Conservation (phyloP, 2,888 invertebrate species). For the Diarsia brunnea region DNA sequence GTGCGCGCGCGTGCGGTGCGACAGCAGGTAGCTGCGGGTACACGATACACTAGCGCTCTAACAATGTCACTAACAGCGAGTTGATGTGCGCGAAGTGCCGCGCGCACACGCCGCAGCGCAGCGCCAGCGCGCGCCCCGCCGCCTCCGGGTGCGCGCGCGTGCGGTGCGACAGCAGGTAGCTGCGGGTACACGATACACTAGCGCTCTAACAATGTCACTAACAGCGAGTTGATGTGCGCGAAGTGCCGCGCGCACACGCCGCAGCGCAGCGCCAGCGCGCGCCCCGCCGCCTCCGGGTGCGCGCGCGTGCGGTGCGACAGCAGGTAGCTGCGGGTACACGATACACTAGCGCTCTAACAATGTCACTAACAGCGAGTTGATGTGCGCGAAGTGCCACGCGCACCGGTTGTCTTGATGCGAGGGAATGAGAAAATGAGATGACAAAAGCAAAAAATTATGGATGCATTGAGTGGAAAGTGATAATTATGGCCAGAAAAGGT, state of each 20-base stretch:
- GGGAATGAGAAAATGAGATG: background rate
- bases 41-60: background rate
- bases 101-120: conserved; percentile 81
- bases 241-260: conserved; percentile 77
- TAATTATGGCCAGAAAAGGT: background rate
- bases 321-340: too few relatives aligned
- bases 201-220: too few relatives aligned
- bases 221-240: too few relatives aligned
- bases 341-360: too few relatives aligned
- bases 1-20: conserved; percentile 84
- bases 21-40: conserved; percentile 76
- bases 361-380: too few relatives aligned
- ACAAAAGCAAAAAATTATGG: background rate
- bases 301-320: conserved; percentile 61
- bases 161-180: too few relatives aligned
- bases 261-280: conserved; percentile 81
- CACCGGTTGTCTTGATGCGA: background rate
- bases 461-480: background rate
- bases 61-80: background rate
- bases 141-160: conserved; percentile 81
- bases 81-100: conserved; percentile 36
- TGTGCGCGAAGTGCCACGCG: conserved; percentile 36
- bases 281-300: conserved; percentile 82
- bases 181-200: too few relatives aligned
- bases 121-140: conserved; percentile 80